Evolutionary conservation across 1,140 invertebrate species (phyloP), one percentile per base, ranked within the genome.

Genomic region (Drosophila gunungcola): DNA sequence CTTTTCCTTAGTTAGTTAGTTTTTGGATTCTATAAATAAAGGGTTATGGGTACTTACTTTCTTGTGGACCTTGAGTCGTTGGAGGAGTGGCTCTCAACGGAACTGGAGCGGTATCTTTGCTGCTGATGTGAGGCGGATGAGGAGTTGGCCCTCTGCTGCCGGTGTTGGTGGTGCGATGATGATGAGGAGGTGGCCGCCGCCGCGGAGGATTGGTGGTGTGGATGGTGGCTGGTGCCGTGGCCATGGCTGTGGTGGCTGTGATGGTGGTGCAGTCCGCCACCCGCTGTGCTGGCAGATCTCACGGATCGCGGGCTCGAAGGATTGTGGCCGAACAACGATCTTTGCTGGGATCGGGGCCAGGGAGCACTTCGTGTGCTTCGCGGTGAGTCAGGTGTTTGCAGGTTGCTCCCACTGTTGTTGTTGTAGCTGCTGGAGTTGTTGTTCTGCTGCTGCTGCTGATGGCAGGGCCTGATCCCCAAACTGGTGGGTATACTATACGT

Each of bases 41-140:
- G 29, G 5, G 7, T 1, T 32, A 32, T 5, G 7, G 7, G 10
- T 3, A 78, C 90, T 83, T 75, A 95, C 91, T 95, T 95, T 83
- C 94, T 94, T 88, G 95, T 95, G 0, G 95, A 95, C 53, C 95
- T 92, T 10, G 95, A 96, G 86, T 96, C 96, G 52, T 95, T 95
- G 16, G 96, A 97, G 90, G 96, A 97, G 91, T 97, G 96, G 84
- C 97, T 97, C 91, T 98, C 97, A 1, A 97, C 95, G 1, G 97
- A 97, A 45, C 93, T 94, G 32, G 94, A 94, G 52, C 93, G 89
- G 65, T 93, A 93, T 29, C 91, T 79, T 64, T 92, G 90, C 77
- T 92, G 90, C 36, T 91, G 90, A 36, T 76, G 81, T 62, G 82
- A 81, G 63, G 81, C 78, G 62, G 89, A 86, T 45, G 88, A 76